These are phyloP conservation scores for Fulica atra DNA, from an alignment of 2,113 vertebrate genomes.

Conservation along the genomic window DNA sequence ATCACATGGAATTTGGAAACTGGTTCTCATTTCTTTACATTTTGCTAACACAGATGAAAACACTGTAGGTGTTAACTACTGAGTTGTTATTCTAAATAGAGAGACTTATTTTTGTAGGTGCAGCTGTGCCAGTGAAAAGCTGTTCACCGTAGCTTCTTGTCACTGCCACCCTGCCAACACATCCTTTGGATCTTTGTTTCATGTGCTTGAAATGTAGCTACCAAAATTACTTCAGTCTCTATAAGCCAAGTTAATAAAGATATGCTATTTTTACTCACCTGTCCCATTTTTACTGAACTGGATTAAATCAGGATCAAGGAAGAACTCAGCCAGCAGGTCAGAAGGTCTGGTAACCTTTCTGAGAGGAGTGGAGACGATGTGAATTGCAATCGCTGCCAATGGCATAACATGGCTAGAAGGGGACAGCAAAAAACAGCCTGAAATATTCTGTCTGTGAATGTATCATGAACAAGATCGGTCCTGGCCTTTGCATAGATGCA, in stretches of 20 bases:
- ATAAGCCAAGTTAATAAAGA: background rate
- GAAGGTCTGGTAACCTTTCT: background rate
- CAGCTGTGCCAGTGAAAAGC: background rate
- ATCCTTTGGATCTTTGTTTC: background rate
- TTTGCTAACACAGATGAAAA: background rate
- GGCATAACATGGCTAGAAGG: background rate
- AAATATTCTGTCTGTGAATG: background rate
- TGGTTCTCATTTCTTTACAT: background rate
- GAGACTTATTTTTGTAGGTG: background rate
- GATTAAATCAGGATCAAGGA: background rate
- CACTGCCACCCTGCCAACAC: rapidly evolving
- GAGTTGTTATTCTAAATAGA: background rate
- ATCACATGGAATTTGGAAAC: background rate
- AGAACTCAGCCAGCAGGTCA: background rate
- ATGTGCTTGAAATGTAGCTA: background rate
- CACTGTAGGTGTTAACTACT: background rate
- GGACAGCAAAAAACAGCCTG: background rate
- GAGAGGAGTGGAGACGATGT: background rate
- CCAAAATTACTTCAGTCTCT: background rate
- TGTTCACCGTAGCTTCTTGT: background rate
- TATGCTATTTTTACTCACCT: background rate
- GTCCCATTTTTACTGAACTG: background rate
- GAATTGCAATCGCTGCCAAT: background rate
- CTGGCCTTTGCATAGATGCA: background rate
- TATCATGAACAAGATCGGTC: background rate